A percentile compares a stretch with the other conserved stretches of the same genome.
These are phyloP conservation scores for Rhabditoides inermis DNA, from an alignment of 2,888 invertebrate genomes.

Conservation along the genomic window DNA sequence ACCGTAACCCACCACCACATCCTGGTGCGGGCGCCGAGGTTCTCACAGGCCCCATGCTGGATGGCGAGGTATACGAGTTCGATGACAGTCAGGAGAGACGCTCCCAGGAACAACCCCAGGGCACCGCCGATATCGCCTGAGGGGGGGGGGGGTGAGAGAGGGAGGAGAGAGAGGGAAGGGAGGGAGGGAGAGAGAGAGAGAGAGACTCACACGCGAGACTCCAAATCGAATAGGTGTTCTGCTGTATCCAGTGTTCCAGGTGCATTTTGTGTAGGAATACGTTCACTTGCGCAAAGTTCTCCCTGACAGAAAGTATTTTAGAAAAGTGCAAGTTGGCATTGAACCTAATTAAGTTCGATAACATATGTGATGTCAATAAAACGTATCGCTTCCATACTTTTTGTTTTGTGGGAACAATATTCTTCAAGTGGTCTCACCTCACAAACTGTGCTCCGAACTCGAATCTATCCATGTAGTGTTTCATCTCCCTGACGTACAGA, in stretches of 20 bases:
- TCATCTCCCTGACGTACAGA: constrained; percentile 46
- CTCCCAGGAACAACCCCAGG: constrained; percentile 47
- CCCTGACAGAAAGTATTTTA: constrained; percentile 21
- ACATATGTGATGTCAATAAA: too few relatives aligned
- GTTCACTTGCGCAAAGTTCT: constrained; percentile 51
- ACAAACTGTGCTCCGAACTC: constrained; percentile 48
- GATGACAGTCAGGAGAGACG: constrained; percentile 45
- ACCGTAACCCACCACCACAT: too few relatives aligned
- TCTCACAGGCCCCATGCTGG: constrained; percentile 23
- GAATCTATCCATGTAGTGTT: constrained; percentile 46
- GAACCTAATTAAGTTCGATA: too few relatives aligned
- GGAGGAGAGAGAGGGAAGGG: background rate
- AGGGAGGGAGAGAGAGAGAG: background rate
- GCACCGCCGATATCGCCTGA: constrained; percentile 50
- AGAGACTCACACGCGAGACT: constrained; percentile 37
- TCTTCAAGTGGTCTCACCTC: constrained; percentile 23
- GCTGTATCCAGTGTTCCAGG: constrained; percentile 46
- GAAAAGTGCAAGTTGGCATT: too few relatives aligned
- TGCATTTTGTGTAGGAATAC: constrained; percentile 50
- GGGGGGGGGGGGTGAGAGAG: background rate
- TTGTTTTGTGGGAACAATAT: too few relatives aligned
- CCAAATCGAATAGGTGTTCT: constrained; percentile 48
- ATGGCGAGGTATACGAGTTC: constrained; percentile 43
- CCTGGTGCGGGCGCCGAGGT: too few relatives aligned
- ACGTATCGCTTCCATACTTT: too few relatives aligned